Base-by-base conservation (phyloP, 2,888 invertebrate species). In the Xanthia icteritia region DNA sequence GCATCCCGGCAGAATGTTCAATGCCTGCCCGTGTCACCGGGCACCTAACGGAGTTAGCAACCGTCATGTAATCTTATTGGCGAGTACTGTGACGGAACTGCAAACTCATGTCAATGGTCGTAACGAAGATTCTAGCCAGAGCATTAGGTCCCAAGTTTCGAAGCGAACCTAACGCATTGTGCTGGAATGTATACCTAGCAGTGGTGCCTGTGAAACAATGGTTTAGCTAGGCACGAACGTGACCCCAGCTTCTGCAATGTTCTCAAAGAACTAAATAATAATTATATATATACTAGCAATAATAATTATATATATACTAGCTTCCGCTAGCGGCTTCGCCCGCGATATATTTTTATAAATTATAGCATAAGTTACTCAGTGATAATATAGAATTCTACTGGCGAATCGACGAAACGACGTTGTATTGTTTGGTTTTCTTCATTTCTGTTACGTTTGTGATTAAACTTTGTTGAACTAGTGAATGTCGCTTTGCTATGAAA, bases 11-110 rank as follows among this genome's bases (percentile, higher is more conserved):
- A 66, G 76, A 66, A 76, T 76, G 31, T 51, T 39, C 15, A 51
- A 58, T 31, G 48, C 6, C n/a, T 56, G 60, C 42, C 36, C 39
- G 15, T 66, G 45, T 5, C 2, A 11, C 20, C 11, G 15, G 13
- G 48, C 54, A 51, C 45, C 67, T 64, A 31, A 72, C n/a, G 20
- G 31, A 36, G 67, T 56, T 54, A 60, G 45, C 42, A 36, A 36
- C 42, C 45, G 54, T 54, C 83, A 45, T 39, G 63, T 60, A 39
- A 39, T 72, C n/a, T 31, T 58, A 78, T 76, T 48, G 65, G 65
- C 45, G 20, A 31, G 54, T 8, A n/a, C 54, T 56, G 63, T 48
- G 65, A 66, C 36, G 15, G 36, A 76, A 31, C 27, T 83, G 60
- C n/a, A 48, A 66, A 61, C 54, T 60, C 54, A 54, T 63, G 58